Evolutionary conservation across 2,797 vertebrate species (phyloP), one percentile per base, ranked within the genome.

Genomic region (Alauda arvensis): DNA sequence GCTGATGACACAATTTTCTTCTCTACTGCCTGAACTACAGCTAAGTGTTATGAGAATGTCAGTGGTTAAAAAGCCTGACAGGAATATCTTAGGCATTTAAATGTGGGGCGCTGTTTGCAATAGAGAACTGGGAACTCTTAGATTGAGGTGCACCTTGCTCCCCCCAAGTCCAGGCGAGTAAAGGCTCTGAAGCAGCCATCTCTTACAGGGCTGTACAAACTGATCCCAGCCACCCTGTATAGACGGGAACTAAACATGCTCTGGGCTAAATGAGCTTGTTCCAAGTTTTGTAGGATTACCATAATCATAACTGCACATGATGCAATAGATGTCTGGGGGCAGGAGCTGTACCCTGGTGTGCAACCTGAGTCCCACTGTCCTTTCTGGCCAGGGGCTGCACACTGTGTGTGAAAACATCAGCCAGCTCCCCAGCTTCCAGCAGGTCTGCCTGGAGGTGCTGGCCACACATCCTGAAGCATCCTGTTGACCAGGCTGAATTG

Each of bases 251-350:
- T 34, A 66, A 66, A 34, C 12, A 39, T 2, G 3, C 8, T 40
- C 8, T 56, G 29, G 59, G 29, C 29, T 65, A 77, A 80, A 15
- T 14, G 34, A 80, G 5, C 5, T 83, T 34, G 4, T 34, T 60
- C 24, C 33, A 70, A 19, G 25, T 31, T 62, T 53, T 39, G 12
- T 6, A 33, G 60, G 11, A 46, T 46, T 46, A 21, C 12, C 40
- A 15, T 18, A 40, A 25, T 48, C 9, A 34, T 29, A 63, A 29
- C 5, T 1, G 1, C 18, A 48, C 7, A 12, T 0, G 8, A 9
- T 43, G 15, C 16, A 28, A 29, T 12, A 42, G 23, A 18, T 24
- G 19, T 16, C 39, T 61, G 40, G 34, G 42, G 34, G 21, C 60
- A 78, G 81, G 8, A 66, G 18, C 48, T 56, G 33, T 8, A 14